Evolutionary conservation across 1,140 invertebrate genomes (phyloP), one percentile per base, ranked within the genome.

Genomic region (Batillaria attramentaria): DNA sequence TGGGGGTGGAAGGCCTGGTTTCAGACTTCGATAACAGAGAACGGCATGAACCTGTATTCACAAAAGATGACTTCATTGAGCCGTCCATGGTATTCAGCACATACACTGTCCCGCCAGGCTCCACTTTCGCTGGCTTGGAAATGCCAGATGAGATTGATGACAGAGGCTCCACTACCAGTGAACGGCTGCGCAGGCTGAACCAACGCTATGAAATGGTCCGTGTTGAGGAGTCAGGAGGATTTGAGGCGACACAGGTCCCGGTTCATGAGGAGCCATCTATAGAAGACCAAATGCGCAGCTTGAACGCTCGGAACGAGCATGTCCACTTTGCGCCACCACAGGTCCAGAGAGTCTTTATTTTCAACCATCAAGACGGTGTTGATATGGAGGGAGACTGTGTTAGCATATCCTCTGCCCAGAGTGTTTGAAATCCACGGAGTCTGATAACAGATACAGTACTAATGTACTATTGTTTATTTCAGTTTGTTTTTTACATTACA

Each of bases 101-200:
- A 50, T 75, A 75, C 54, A 75, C 73, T 8, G 37, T 75, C 13
- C 72, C 72, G 20, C n/a, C n/a, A n/a, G n/a, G n/a, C n/a, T n/a
- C n/a, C n/a, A n/a, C n/a, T n/a, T n/a, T n/a, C n/a, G n/a, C n/a
- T n/a, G n/a, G n/a, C n/a, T n/a, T n/a, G n/a, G n/a, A n/a, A n/a
- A 41, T 41, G 24, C 57, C 50, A 16, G 39, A 20, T 41, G 39
- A 70, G 37, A 42, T 24, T 3, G 35, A 42, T 0, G 73, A 75
- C 31, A 28, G 62, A 24, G 8, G 35, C 2, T 75, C 73, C 24
- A 41, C 3, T n/a, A 37, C 62, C 35, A 75, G 37, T 31, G 73
- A 75, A 0, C 54, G 42, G 57, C n/a, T 75, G 10, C 54, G n/a
- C 8, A 50, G 20, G 37, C 10, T 75, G 1, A 75, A 75, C n/a